Evolutionary conservation across 2,113 vertebrate species (phyloP), one percentile per base, ranked within the genome.

Genomic region (Dromaius novaehollandiae): DNA sequence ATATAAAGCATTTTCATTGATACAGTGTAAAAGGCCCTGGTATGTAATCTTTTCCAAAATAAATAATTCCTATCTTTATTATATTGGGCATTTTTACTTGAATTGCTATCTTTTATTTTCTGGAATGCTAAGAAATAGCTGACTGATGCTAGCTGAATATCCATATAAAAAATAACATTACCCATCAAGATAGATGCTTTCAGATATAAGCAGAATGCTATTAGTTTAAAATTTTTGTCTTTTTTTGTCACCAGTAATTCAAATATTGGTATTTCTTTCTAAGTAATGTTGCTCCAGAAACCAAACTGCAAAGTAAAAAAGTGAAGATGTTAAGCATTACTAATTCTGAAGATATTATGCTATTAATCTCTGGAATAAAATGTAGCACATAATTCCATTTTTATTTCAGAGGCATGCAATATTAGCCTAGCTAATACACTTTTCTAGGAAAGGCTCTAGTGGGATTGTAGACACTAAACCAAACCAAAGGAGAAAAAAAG

Each of bases 261-360:
- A 51, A 93, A 90, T 51, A 66, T 50, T 25, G 42, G 6, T 71
- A 58, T 79, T 92, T 85, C 55, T 94, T 91, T 93, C 36, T 38
- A 61, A 56, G 42, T 76, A 42, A 84, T 30, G 48, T 97, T 97
- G 56, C 89, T 70, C 95, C 90, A 92, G 88, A 89, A 83, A 97
- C 90, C 86, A 94, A 94, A 70, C 26, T 60, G 89, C 63, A 87
- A 84, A 95, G 46, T 93, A 88, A 90, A 88, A 89, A 20, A 22
- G 14, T 51, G 46, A 87, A 24, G 58, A 88, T 88, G 38, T n/a
- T 78, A 81, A 97, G 73, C 90, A 89, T 91, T 91, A 81, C 63
- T 81, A 77, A 79, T 80, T 79, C 58, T 61, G 80, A 97, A 96
- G 87, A 83, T 89, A 25, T 80, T 82, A 70, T 36, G n/a, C 34